Base-by-base conservation (phyloP, 2,113 vertebrate genomes). In the Oncorhynchus nerka region DNA sequence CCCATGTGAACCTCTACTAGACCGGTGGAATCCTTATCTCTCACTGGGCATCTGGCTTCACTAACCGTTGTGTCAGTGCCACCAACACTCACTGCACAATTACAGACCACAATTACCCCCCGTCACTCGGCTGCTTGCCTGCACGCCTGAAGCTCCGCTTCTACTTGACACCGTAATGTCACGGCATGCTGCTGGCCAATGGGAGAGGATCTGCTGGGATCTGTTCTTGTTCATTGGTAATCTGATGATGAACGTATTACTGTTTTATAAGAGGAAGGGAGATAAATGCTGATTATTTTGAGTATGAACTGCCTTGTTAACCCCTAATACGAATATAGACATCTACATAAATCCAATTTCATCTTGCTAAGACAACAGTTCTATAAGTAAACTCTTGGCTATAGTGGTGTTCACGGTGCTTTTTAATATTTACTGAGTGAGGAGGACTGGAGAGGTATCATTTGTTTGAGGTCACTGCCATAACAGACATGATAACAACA, bases 21-120 rank as follows among this genome's bases (percentile, higher is more conserved):
- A 26, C 28, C 32, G 20, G 26, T 80, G 59, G 76, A 78, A 70
- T 78, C 57, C 79, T 90, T 90, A 91, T 92, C 87, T 86, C 75
- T 72, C 70, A 24, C 80, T 75, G 73, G 19, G 78, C 77, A 85
- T 75, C 70, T 48, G 85, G 75, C 77, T 80, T 80, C 76, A 22
- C 85, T 85, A 89, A 67, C 85, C 84, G 85, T 88, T 92, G 90
- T 92, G 85, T 83, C n/a, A 84, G 28, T n/a, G 16, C 77, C 74
- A 73, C 79, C 71, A 76, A 76, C 81, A 85, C 83, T 68, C 78
- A 72, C 49, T 76, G 51, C 62, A 68, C 65, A 19, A 65, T 26
- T 28, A 19, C 51, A 59, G 5, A 22, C 34, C 34, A 32, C 34
- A 48, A 74, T 68, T 67, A 68, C 57, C 65, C 34, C 19, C 20